These are phyloP conservation scores for Ibycter americanus DNA, from an alignment of 2,797 vertebrate species.

Conservation along the genomic window DNA sequence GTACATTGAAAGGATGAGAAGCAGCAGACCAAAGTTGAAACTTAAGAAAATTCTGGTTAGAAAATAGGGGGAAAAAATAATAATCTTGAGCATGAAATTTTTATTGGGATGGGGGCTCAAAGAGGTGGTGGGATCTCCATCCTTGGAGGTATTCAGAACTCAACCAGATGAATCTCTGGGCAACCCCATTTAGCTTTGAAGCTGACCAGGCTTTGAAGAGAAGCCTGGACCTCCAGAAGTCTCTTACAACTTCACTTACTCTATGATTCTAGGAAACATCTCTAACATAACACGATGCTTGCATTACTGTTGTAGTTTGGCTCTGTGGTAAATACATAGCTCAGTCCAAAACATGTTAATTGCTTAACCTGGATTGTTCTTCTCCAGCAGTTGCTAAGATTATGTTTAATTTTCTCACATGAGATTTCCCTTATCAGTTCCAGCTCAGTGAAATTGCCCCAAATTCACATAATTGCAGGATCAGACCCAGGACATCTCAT, in stretches of 20 bases:
- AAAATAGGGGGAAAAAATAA: neutral
- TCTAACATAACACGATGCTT: neutral
- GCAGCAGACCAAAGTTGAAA: neutral
- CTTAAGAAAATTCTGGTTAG: neutral
- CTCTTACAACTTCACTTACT: neutral
- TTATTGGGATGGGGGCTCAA: neutral
- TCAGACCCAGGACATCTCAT: neutral
- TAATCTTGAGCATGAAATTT: rapidly evolving
- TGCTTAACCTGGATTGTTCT: neutral
- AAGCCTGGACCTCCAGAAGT: neutral
- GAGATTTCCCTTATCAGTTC: neutral
- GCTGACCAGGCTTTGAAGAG: neutral
- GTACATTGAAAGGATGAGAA: neutral
- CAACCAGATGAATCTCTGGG: neutral
- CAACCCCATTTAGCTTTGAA: neutral
- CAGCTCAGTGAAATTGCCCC: neutral
- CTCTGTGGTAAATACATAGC: neutral
- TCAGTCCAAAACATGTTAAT: neutral
- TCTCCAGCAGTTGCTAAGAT: neutral
- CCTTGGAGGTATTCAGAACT: neutral
- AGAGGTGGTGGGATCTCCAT: neutral
- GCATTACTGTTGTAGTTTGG: neutral
- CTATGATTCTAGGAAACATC: neutral
- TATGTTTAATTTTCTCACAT: neutral
- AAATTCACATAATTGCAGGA: neutral